Evolutionary conservation across 2,797 vertebrate species (phyloP), one percentile per base, ranked within the genome.

Genomic region (Ateles fusciceps): DNA sequence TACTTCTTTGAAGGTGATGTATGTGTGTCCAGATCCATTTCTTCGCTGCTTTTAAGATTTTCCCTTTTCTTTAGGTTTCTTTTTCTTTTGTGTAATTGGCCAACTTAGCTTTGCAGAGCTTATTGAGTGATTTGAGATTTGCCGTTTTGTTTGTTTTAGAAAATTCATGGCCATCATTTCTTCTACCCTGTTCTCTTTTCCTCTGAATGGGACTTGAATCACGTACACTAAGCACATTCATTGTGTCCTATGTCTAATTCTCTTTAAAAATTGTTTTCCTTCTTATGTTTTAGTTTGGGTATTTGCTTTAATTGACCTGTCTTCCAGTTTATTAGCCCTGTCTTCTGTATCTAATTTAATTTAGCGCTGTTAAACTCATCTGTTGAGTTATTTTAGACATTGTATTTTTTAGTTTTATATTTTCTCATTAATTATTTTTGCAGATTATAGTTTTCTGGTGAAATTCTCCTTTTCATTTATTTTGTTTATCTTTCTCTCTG

Each of bases 91-190:
- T 85, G 10, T 52, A 50, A n/a, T 92, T 74, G 79, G 17, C 5
- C n/a, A 71, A 28, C 15, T 64, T 81, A 59, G 24, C 57, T 95
- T 96, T 92, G 39, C 50, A 50, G 75, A 46, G 1, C 15, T 68
- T 83, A 26, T 19, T 61, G 55, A 91, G 55, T 75, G 57, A 46
- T n/a, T 75, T 75, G 52, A 88, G 52, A 15, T 75, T 81, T 42
- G 36, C 22, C 26, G 1, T 74, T 94, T 83, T 80, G 22, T 88
- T 88, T 95, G 24, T 46, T 97, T 94, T 87, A 44, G 75, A 86
- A 89, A 85, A 92, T 76, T 76, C 19, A 74, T 5, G 17, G 61
- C 48, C 12, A 52, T 48, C 30, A 7, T 88, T 81, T 91, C 42
- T 93, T 89, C 59, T 5, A 15, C 24, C 11, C 36, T 50, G n/a